phyloP scores from a whole-genome alignment of 2,797 vertebrate genomes.

The Chaunax sp. region DNA sequence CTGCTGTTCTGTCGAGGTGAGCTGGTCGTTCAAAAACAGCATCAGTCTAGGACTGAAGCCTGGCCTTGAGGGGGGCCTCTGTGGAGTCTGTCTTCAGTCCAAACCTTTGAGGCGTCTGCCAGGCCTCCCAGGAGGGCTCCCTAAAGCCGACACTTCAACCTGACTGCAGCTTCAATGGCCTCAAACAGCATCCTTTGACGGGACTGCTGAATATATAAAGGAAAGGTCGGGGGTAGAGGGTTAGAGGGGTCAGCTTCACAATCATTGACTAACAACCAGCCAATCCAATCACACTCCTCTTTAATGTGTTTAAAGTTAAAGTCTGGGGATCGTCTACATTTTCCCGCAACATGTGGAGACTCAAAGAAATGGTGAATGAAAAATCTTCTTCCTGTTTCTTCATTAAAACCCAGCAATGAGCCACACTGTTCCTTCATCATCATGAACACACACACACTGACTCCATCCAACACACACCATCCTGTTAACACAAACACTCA shows the following conservation, averaged over 20 bases:
- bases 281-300: background rate
- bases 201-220: conserved; percentile 46
- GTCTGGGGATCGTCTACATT: no score
- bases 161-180: conserved; percentile 29
- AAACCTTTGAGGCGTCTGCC: conserved; percentile 45
- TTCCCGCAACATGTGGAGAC: no score
- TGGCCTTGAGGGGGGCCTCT: conserved; percentile 26
- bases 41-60: conserved; percentile 8
- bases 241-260: background rate
- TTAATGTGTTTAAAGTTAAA: no score
- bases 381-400: no score
- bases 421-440: no score
- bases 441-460: no score
- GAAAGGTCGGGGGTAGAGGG: background rate
- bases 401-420: no score
- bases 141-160: conserved; percentile 30
- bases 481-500: no score
- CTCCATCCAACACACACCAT: no score
- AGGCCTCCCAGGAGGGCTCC: conserved; percentile 40
- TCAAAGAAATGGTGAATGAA: no score
- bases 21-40: conserved; percentile 22
- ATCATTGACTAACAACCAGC: background rate
- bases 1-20: conserved; percentile 38
- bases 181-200: conserved; percentile 27
- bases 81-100: conserved; percentile 23